Evolutionary conservation across 2,888 invertebrate species (phyloP), one percentile per base, ranked within the genome.

Genomic region (Netelia melanura): DNA sequence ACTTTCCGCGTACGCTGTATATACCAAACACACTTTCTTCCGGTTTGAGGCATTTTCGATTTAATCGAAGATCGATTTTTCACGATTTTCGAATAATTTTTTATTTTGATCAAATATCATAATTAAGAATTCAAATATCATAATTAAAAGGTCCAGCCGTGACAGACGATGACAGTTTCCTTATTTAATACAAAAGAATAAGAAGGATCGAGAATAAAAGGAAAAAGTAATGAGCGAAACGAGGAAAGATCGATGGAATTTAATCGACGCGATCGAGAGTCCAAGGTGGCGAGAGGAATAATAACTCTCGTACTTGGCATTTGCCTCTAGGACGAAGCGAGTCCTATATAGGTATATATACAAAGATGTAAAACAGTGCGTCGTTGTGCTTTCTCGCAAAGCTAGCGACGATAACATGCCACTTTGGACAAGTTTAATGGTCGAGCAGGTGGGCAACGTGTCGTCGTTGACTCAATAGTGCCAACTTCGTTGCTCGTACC

Each of bases 401-500:
- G 44, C 68, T 17, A 77, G 25, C 71, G 62, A 44, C 54, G 54
- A 21, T 56, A 21, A 54, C 78, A 86, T 84, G 85, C 85, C 84
- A 86, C 84, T 87, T 87, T 86, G 80, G 88, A 88, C 87, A 81
- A 87, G 86, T 90, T 90, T 90, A 38, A 90, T 83, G 89, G 79
- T 80, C 87, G 84, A 52, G 78, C 90, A 89, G 89, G 88, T 90
- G 90, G 86, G 83, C 78, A 83, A 72, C 58, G 17, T 48, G 11
- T 48, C 72, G 84, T 76, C 81, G 62, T 82, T 58, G 64, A 81
- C 54, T 74, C 64, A 44, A 10, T n/a, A 23, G 48, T 30, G 17
- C 44, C 38, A 68, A 48, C 21, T 23, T 68, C 6, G 25, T 25
- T 6, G 44, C 17, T 21, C 61, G 74, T 62, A 23, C 38, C 38